Conservation (phyloP, 2,113 vertebrate genomes). For the Casuarius casuarius region DNA sequence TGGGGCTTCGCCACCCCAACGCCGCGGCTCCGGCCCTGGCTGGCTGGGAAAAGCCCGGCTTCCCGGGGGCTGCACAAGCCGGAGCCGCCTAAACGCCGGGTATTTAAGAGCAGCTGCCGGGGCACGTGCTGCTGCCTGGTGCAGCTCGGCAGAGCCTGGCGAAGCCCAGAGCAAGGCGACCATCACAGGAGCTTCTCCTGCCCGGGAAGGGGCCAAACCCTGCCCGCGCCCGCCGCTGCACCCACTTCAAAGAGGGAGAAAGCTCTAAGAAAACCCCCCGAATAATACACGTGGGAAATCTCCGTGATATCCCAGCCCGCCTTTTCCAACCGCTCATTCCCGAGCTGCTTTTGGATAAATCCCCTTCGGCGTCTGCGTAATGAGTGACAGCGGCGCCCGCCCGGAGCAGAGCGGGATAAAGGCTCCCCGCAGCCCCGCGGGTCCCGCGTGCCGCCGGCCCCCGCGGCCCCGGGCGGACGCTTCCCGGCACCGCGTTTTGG, state of each 20-base stretch:
- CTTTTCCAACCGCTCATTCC: background rate
- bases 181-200: background rate
- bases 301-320: background rate
- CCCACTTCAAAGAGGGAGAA: background rate
- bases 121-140: background rate
- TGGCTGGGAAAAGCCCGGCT: background rate
- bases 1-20: too few species aligned
- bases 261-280: background rate
- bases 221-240: background rate
- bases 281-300: background rate
- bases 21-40: too few species aligned
- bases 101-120: background rate
- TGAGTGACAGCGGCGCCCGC: fast-evolving
- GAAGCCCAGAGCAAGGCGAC: background rate
- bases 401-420: fast-evolving
- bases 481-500: too few species aligned
- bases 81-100: background rate
- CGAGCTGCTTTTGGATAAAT: fast-evolving
- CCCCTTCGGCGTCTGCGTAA: background rate
- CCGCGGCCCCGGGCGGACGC: too few species aligned
- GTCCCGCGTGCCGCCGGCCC: too few species aligned
- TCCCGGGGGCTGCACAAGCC: background rate
- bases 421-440: background rate
- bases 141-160: too few species aligned
- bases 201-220: background rate